Percentiles rank a stretch among this genome's conserved stretches.
These are phyloP conservation scores for Microctonus hyperodae DNA, from an alignment of 2,888 invertebrate genomes.

Conservation along the genomic window DNA sequence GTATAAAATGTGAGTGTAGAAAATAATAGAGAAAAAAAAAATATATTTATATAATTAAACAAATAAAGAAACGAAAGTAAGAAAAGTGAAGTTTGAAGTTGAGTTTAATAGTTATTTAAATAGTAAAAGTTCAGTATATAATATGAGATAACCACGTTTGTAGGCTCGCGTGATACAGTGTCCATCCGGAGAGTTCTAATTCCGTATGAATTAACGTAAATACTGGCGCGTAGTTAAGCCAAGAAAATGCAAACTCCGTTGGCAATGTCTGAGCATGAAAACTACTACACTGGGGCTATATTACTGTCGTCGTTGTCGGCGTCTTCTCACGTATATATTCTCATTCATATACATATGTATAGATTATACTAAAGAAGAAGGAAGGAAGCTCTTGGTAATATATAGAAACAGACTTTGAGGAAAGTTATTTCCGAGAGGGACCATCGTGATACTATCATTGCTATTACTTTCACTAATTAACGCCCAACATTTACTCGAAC, in stretches of 20 bases:
- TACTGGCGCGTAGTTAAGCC: slow-evolving; percentile 37
- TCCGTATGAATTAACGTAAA: slow-evolving; percentile 39
- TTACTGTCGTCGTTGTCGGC: slow-evolving; percentile 11
- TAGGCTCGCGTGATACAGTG: slow-evolving; percentile 35
- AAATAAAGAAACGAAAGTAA: neutral
- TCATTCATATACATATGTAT: neutral
- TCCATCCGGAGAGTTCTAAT: slow-evolving; percentile 35
- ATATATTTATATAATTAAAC: too few relatives aligned
- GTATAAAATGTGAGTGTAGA: neutral
- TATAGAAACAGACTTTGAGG: slow-evolving; percentile 18
- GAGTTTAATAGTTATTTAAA: neutral
- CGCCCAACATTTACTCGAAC: slow-evolving; percentile 24
- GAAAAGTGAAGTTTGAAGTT: neutral
- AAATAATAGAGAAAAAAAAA: neutral
- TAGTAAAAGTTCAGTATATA: slow-evolving; percentile 7
- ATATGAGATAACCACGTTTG: slow-evolving; percentile 26
- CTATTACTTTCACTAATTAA: slow-evolving; percentile 25
- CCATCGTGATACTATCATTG: slow-evolving; percentile 22
- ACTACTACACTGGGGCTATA: slow-evolving; percentile 18
- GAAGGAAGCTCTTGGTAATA: slow-evolving; percentile 12
- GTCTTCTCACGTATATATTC: slow-evolving; percentile 11
- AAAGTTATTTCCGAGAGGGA: slow-evolving; percentile 26
- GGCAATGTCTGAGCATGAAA: slow-evolving; percentile 10
- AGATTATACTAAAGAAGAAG: neutral
- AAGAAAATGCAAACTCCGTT: slow-evolving; percentile 35